Base-by-base conservation (phyloP, 2,797 vertebrate species). In the Cuniculus paca region DNA sequence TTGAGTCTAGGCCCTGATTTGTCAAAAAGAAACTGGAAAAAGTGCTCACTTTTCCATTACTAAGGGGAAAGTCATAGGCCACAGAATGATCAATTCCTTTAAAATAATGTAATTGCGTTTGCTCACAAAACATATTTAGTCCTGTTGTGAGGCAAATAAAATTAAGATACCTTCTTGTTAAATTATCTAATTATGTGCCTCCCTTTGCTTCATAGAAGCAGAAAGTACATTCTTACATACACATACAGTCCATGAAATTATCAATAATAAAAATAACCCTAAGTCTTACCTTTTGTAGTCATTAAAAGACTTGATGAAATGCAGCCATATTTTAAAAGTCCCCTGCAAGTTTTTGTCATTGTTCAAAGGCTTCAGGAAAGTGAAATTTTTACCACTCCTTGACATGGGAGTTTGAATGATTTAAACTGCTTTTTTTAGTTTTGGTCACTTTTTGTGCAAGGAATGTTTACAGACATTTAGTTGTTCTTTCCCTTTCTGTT, bases 101-200 rank as follows among this genome's bases (percentile, higher is more conserved):
- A 93, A 94, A 94, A 95, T 92, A 95, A 91, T 58, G 3, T 60
- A 82, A 93, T 91, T 72, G 68, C 16, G 12, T 94, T 90, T 94
- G 42, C 39, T 58, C 90, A 88, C 34, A 86, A 88, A 95, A 75
- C 42, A 31, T 86, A 70, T 77, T 95, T 95, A 75, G 75, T 88
- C n/a, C 24, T 2, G 0, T 60, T 52, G 34, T 86, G 26, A 95
- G 26, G 8, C 61, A 79, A 79, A 75, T 88, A 83, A 95, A 96
- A 70, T 88, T 60, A 74, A 70, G 68, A 65, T 54, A 54, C 14
- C 90, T 90, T 93, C 52, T 85, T 94, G 36, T 88, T 95, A 83
- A 92, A 81, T 81, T 90, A 85, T 61, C 80, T 95, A 95, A 93
- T 95, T 92, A 90, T 10, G 16, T 61, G 50, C 4, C 14, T 31